Evolutionary conservation across 2,113 vertebrate genomes (phyloP).

Genomic region (Neolamprologus hecqui): DNA sequence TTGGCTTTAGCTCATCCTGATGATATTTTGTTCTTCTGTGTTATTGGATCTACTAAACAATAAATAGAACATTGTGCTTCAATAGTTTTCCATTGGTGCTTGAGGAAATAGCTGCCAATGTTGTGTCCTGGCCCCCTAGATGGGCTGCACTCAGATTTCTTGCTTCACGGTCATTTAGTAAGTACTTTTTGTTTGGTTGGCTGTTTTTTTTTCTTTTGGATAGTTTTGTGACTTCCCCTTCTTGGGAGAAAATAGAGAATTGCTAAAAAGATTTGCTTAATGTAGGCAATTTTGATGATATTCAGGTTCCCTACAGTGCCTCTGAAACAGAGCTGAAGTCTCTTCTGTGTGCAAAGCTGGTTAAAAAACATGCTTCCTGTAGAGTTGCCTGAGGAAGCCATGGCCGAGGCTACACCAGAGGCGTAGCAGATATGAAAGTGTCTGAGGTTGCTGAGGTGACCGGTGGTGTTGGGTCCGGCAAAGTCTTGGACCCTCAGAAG

Average conservation of each 20-base stretch:
- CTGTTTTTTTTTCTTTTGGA: background rate
- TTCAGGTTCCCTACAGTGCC: background rate
- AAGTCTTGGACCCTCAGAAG: background rate
- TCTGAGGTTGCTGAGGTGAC: background rate
- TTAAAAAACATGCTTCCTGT: background rate
- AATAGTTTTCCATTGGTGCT: background rate
- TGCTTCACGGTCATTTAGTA: background rate
- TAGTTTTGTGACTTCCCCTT: rapidly evolving
- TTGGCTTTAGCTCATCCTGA: background rate
- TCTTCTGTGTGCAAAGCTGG: rapidly evolving
- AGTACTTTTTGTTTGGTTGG: background rate
- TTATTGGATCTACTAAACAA: background rate
- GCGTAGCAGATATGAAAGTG: background rate
- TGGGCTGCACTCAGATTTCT: background rate
- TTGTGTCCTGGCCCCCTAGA: background rate
- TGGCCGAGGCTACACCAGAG: rapidly evolving
- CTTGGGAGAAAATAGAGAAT: background rate
- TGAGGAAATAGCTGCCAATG: background rate
- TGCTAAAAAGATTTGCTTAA: background rate
- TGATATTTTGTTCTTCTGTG: background rate
- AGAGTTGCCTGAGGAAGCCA: background rate
- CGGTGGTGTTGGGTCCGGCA: rapidly evolving
- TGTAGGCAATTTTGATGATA: background rate
- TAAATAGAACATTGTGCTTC: background rate
- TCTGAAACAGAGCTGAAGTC: background rate